These are phyloP conservation scores for Hypercompe scribonia DNA, from an alignment of 2,888 invertebrate genomes.

Conservation along the genomic window DNA sequence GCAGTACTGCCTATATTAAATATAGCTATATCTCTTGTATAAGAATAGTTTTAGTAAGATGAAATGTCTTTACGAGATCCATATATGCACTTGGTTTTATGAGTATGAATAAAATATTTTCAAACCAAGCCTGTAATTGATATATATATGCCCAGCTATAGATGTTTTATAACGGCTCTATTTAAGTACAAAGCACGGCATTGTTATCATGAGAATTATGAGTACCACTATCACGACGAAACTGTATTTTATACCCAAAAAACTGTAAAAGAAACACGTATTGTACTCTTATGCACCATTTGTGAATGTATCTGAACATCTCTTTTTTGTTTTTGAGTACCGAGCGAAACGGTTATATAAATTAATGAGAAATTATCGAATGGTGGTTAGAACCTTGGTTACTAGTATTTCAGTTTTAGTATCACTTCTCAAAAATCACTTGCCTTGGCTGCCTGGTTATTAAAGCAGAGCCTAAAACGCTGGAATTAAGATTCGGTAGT, in stretches of 20 bases:
- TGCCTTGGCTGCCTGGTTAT: too few species aligned
- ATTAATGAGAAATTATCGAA: neutral
- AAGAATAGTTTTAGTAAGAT: too few species aligned
- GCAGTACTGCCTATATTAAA: too few species aligned
- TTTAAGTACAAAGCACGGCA: neutral
- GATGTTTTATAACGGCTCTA: neutral
- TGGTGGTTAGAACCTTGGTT: too few species aligned
- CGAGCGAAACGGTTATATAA: neutral
- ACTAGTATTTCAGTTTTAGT: too few species aligned
- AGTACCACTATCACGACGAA: neutral
- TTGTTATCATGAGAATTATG: neutral
- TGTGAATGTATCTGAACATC: neutral
- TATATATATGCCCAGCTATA: neutral
- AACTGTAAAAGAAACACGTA: neutral
- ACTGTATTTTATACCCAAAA: neutral
- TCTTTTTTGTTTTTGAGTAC: too few species aligned
- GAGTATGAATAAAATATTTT: neutral
- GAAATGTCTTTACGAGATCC: neutral
- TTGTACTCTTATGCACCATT: neutral
- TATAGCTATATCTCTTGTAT: too few species aligned
- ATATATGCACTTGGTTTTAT: too few species aligned
- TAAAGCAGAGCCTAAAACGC: too few species aligned
- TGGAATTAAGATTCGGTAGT: too few species aligned
- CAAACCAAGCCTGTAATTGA: neutral
- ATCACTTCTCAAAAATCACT: too few species aligned